Conservation (phyloP, 2,888 invertebrate species). For the Mimumesa dahlbomi region DNA sequence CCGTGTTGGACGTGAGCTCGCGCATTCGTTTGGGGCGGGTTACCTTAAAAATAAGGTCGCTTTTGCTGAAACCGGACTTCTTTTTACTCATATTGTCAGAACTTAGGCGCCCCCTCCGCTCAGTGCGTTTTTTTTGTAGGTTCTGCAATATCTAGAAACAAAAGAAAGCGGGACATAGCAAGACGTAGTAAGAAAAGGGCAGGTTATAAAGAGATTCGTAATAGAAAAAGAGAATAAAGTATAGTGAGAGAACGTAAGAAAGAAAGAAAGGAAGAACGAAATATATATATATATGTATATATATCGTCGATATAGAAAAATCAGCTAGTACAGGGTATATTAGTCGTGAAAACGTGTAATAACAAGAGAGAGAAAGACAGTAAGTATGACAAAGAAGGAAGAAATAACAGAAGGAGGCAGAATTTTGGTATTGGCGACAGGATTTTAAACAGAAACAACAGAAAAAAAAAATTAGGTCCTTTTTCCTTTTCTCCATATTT, state of each 20-base stretch:
- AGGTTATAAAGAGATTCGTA: conserved; percentile 77
- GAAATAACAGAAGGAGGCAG: conserved; percentile 44
- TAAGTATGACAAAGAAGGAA: conserved; percentile 22
- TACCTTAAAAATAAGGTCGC: conserved; percentile 99
- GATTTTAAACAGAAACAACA: too few relatives aligned
- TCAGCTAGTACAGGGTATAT: conserved; percentile 18
- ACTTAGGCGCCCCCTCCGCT: conserved; percentile 97
- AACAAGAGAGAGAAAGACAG: conserved; percentile 22
- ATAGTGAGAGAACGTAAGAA: conserved; percentile 10
- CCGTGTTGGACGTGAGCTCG: conserved; percentile 74
- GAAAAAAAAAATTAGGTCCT: conserved; percentile 39
- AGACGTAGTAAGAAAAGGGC: conserved; percentile 86
- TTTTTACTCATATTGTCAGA: conserved; percentile 93
- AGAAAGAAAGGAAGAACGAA: conserved; percentile 5
- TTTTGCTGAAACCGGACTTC: conserved; percentile 96
- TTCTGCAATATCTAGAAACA: conserved; percentile 99
- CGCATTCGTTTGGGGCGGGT: conserved; percentile 84
- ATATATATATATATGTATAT: background rate
- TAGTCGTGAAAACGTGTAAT: conserved; percentile 32
- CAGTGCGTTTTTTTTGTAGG: conserved; percentile 99
- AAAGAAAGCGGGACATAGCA: conserved; percentile 88
- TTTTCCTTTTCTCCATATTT: conserved; percentile 20
- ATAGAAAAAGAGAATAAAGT: conserved; percentile 42
- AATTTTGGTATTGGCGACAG: too few relatives aligned
- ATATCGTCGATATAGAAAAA: conserved; percentile 6